Base-by-base conservation (phyloP, 2,113 vertebrate species). In the Falcunculus frontatus region DNA sequence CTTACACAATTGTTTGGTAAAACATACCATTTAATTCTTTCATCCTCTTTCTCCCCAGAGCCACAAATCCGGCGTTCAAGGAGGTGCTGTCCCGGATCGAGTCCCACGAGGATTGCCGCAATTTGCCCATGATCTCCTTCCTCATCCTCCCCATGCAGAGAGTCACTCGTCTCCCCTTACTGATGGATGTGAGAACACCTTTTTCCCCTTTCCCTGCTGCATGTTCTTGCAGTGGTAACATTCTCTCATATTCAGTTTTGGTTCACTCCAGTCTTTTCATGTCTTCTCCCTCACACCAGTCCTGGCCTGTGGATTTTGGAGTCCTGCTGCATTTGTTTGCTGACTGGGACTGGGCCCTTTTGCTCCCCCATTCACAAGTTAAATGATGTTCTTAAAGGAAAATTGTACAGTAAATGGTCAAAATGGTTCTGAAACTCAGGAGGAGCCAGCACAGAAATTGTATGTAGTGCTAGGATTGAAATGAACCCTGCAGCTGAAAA, bases 71-170 rank as follows among this genome's bases (percentile, higher is more conserved):
- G 8, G 93, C 96, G 0, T 99, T 99, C 50, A 99, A 99, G 95
- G 99, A 99, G 94, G 98, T 95, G 7, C 22, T 99, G 70, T 98
- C 97, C 32, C 97, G 98, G 86, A 99, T 99, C 2, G 99, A 99
- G 96, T 95, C 98, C 89, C 98, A 99, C 11, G 98, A 98, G 82
- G 99, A 99, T 9, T 99, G 99, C 91, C 96, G 98, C 94, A 99
- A 99, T 90, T 96, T 99, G 68, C 99, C 99, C 17, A 99, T 99
- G 99, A 99, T 99, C 97, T 99, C 99, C 8, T 99, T 99, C 94
- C 99, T 99, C 87, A 99, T 99, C 72, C 99, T 99, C 33, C 99
- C 99, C 87, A 99, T 99, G 99, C 99, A 99, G 97, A 98, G 99
- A 35, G 99, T 99, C 87, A 99, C 99, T 5, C 99, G 99, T 3